A percentile compares a stretch with the other conserved stretches of the same genome.
Conservation (phyloP, 2,888 invertebrate genomes). For the Cerastis rubricosa region DNA sequence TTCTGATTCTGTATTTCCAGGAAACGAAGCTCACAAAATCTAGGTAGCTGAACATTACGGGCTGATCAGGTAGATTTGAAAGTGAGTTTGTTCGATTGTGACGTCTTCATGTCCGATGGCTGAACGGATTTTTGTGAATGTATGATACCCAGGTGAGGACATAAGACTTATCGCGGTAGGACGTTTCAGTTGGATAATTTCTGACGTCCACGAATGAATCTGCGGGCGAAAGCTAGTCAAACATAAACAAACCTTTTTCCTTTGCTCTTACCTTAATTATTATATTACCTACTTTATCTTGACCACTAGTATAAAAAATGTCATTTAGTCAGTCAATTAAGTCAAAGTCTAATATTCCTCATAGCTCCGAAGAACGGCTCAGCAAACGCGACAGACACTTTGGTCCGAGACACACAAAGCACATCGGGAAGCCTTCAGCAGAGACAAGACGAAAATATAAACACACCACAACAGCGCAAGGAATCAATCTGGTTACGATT, state of each 20-base stretch:
- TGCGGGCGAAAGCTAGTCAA: neutral
- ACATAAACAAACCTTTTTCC: neutral
- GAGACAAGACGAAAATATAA: constrained; percentile 18
- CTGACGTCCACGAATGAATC: neutral
- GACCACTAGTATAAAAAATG: neutral
- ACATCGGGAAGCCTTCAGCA: constrained; percentile 4
- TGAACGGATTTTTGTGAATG: neutral
- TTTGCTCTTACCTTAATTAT: neutral
- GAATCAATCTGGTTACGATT: neutral
- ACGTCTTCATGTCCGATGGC: neutral
- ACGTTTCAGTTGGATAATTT: neutral
- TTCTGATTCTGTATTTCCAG: neutral
- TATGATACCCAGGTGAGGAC: neutral
- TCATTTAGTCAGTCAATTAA: neutral
- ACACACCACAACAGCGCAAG: neutral
- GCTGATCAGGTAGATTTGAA: neutral
- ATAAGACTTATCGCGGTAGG: neutral
- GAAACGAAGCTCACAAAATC: neutral
- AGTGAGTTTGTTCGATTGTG: neutral
- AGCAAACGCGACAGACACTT: neutral
- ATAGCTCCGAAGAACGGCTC: constrained; percentile 31
- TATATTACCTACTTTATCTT: neutral
- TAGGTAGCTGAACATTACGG: neutral
- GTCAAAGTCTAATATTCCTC: constrained; percentile 29
- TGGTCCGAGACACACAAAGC: constrained; percentile 20